Conservation (phyloP, 2,888 invertebrate genomes). For the Thymelicus acteon region DNA sequence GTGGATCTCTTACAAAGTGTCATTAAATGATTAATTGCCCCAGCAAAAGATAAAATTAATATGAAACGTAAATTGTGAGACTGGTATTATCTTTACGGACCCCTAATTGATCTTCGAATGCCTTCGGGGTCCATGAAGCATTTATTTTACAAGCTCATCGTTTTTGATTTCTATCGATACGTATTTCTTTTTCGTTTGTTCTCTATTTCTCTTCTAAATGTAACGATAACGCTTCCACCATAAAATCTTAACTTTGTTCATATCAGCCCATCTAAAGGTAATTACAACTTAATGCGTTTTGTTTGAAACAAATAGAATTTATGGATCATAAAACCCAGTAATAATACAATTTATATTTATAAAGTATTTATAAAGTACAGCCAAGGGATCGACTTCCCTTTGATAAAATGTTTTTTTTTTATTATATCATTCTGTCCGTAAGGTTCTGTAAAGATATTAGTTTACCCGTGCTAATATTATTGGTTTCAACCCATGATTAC, state of each 20-base stretch:
- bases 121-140: too few relatives aligned
- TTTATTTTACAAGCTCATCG: too few relatives aligned
- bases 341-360: slow-evolving; percentile 22
- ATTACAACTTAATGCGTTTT: slow-evolving; percentile 11
- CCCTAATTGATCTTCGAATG: too few relatives aligned
- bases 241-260: slow-evolving; percentile 8
- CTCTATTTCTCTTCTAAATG: background rate
- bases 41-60: too few relatives aligned
- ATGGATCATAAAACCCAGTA: slow-evolving; percentile 15
- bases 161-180: too few relatives aligned
- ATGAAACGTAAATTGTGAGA: too few relatives aligned
- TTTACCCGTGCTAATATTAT: too few relatives aligned
- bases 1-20: too few relatives aligned
- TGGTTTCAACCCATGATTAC: too few relatives aligned
- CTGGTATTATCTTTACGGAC: too few relatives aligned
- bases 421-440: background rate
- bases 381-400: background rate
- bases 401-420: slow-evolving; percentile 18
- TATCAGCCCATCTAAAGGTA: slow-evolving; percentile 1
- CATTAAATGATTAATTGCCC: too few relatives aligned
- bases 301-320: slow-evolving; percentile 29
- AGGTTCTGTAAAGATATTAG: too few relatives aligned
- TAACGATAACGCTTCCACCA: background rate
- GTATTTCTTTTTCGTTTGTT: background rate
- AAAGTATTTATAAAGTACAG: slow-evolving; percentile 1